Conservation (phyloP, 2,888 invertebrate species). For the Apomyelois bistriatella region DNA sequence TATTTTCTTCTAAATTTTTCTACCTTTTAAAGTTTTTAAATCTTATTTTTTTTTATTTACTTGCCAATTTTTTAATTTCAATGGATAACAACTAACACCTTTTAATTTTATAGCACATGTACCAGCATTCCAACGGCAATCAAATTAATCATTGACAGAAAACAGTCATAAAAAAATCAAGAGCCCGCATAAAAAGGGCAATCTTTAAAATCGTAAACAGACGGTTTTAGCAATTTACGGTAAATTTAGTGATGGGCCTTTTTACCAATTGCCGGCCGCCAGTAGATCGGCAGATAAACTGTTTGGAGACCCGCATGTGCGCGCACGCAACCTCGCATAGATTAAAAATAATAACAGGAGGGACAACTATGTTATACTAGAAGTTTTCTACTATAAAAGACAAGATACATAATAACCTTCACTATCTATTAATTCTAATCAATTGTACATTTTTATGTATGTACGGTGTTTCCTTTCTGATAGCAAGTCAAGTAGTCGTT, state of each 20-base stretch:
- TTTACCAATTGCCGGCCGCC: constrained; percentile 71
- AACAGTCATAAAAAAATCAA: constrained; percentile 50
- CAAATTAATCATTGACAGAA: constrained; percentile 38
- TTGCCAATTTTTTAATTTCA: too few species aligned
- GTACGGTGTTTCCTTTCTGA: too few species aligned
- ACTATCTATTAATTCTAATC: too few species aligned
- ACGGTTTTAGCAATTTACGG: constrained; percentile 74
- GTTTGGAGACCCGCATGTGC: constrained; percentile 66
- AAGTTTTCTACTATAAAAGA: too few species aligned
- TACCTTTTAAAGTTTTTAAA: too few species aligned
- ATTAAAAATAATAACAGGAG: constrained; percentile 21
- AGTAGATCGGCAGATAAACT: constrained; percentile 62
- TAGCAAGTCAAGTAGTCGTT: too few species aligned
- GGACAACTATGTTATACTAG: neutral
- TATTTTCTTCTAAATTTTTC: too few species aligned
- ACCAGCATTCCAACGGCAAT: neutral
- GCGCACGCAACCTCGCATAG: constrained; percentile 63
- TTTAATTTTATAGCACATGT: neutral
- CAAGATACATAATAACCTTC: too few species aligned
- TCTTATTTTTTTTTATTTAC: too few species aligned
- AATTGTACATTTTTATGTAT: too few species aligned
- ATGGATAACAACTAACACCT: too few species aligned
- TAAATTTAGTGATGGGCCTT: constrained; percentile 61
- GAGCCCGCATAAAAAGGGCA: constrained; percentile 70
- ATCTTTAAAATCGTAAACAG: constrained; percentile 71